Evolutionary conservation across 2,113 vertebrate species (phyloP), one percentile per base, ranked within the genome.

Genomic region (Oncorhynchus masou): DNA sequence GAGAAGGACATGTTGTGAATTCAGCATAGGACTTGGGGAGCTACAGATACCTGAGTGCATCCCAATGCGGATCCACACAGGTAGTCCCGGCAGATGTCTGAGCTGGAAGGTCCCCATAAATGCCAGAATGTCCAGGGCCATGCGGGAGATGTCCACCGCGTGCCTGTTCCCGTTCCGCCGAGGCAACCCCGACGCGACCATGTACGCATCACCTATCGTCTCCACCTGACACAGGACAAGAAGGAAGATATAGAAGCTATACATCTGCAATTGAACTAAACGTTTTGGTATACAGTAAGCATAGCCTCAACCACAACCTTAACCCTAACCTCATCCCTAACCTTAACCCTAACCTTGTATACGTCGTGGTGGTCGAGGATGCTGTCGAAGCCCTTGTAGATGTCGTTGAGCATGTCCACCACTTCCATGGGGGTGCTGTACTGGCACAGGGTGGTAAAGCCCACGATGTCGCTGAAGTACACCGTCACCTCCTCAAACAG

Each of bases 351-450:
- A 80, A 94, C 98, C 97, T 99, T 99, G 87, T 99, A 99, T 60
- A 99, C 98, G 12, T 99, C 97, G 1, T 99, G 97, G 88, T 95
- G 92, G 84, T 99, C 98, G 5, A 99, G 92, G 73, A 99, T 97
- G 84, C 94, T 93, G 89, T 99, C 98, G 20, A 99, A 99, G 81
- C 95, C 95, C 85, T 96, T 97, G 88, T 99, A 99, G 93, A 99
- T 95, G 85, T 98, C 96, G 1, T 98, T 99, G 51, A 99, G 95
- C 97, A 99, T 98, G 92, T 98, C 96, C 83, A 99, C 97, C 31
- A 99, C 97, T 77, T 99, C 97, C 95, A 99, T 99, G 45, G 97
- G 97, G 0, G 95, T 97, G 93, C 97, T 99, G 91, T 98, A 97
- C 86, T 96, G 96, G 92, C 98, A 99, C 85, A 99, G 94, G 0